These are phyloP conservation scores for Caranx ignobilis DNA, from an alignment of 2,113 vertebrate genomes.

Conservation along the genomic window DNA sequence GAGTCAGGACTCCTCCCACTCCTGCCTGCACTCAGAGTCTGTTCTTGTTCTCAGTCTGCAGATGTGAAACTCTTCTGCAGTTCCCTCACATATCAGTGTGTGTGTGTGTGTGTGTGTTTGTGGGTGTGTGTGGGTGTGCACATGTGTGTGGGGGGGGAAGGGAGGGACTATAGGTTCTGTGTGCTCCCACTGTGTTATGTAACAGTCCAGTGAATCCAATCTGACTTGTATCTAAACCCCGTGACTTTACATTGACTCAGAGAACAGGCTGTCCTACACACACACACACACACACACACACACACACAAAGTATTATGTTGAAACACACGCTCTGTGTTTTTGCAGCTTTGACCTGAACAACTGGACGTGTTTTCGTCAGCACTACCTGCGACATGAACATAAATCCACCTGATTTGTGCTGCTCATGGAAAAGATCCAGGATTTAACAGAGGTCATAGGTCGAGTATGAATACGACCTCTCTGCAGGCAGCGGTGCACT, in stretches of 20 bases:
- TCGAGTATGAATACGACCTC: background rate
- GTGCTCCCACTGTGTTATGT: slow-evolving; percentile 44
- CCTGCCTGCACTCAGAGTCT: slow-evolving; percentile 43
- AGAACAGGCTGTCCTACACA: slow-evolving; percentile 41
- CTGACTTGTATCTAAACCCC: slow-evolving; percentile 51
- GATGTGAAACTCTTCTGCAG: slow-evolving; percentile 51
- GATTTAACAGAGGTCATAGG: background rate
- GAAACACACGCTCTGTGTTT: background rate
- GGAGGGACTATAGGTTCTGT: slow-evolving; percentile 12
- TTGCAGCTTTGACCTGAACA: too few species aligned
- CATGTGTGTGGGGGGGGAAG: background rate
- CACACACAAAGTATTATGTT: slow-evolving; percentile 17
- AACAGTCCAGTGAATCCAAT: slow-evolving; percentile 53
- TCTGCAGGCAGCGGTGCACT: background rate
- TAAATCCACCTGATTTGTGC: background rate
- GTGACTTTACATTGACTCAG: slow-evolving; percentile 50
- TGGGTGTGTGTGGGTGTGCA: slow-evolving; percentile 5
- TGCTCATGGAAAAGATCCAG: background rate
- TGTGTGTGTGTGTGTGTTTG: slow-evolving; percentile 4
- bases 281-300: slow-evolving; percentile 5
- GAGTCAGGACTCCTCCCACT: slow-evolving; percentile 62
- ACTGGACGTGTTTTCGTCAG: too few species aligned
- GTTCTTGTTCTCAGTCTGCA: slow-evolving; percentile 69
- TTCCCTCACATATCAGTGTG: slow-evolving; percentile 54
- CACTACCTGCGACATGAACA: background rate